These are phyloP conservation scores for Frankliniella intonsa DNA, from an alignment of 2,888 invertebrate species.

Conservation along the genomic window DNA sequence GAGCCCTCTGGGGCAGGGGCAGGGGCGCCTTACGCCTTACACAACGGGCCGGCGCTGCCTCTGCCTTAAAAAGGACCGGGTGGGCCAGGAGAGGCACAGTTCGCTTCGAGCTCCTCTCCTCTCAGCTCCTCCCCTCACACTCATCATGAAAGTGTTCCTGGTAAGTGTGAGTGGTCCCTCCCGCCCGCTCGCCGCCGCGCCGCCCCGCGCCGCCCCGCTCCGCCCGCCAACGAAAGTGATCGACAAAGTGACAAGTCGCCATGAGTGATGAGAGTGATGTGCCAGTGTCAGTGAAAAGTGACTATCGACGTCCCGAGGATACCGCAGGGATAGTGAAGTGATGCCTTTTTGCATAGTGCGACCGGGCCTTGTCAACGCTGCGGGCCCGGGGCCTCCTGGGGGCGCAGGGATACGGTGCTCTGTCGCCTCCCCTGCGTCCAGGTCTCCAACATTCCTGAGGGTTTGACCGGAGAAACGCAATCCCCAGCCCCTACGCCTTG, in stretches of 20 bases:
- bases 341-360: background rate
- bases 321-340: slow-evolving; percentile 13
- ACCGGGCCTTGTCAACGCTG: background rate
- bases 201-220: too few relatives aligned
- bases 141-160: slow-evolving; percentile 18
- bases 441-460: background rate
- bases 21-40: background rate
- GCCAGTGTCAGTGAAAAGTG: background rate
- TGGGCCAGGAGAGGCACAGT: slow-evolving; percentile 12
- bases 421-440: background rate
- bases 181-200: too few relatives aligned
- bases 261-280: background rate
- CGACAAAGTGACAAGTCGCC: background rate
- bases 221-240: background rate
- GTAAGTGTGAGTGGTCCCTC: background rate
- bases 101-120: slow-evolving; percentile 22
- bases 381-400: background rate
- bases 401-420: background rate
- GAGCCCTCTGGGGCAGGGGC: background rate
- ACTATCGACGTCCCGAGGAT: background rate
- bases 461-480: too few relatives aligned
- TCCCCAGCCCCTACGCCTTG: too few relatives aligned
- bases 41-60: background rate
- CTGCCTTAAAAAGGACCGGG: slow-evolving; percentile 13
- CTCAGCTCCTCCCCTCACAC: background rate